Conservation (phyloP, 2,888 invertebrate genomes). For the Stegana nigrithorax region DNA sequence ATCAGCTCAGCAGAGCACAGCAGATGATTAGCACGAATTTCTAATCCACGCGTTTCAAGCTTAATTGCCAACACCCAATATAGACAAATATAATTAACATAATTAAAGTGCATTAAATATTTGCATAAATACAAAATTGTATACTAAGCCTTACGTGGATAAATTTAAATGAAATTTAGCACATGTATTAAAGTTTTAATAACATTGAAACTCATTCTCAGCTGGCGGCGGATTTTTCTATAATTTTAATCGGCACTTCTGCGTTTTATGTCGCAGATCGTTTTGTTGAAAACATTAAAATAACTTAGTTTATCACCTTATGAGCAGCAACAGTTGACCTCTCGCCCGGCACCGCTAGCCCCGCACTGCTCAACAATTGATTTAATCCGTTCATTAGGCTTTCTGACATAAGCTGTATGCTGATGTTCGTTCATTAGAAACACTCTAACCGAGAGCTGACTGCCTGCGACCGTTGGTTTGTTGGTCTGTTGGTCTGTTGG, state of each 20-base stretch:
- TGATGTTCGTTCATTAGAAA: slow-evolving; percentile 55
- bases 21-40: no score
- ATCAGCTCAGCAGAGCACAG: no score
- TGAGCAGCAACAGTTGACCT: slow-evolving; percentile 39
- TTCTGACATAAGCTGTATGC: slow-evolving; percentile 56
- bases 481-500: slow-evolving; percentile 23
- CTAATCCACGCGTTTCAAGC: neutral
- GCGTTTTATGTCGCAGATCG: slow-evolving; percentile 55
- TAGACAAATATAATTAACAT: neutral
- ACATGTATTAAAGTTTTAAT: neutral
- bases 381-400: slow-evolving; percentile 63
- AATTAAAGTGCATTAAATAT: no score
- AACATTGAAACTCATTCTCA: neutral
- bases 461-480: neutral
- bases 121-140: no score
- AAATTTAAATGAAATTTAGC: slow-evolving; percentile 1
- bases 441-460: no score
- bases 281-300: slow-evolving; percentile 65
- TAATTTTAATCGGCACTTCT: neutral
- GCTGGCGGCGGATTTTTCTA: neutral
- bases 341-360: neutral
- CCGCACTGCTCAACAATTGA: slow-evolving; percentile 33
- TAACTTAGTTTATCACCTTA: slow-evolving; percentile 60
- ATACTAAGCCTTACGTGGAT: no score
- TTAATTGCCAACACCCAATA: slow-evolving; percentile 13